Evolutionary conservation across 1,140 invertebrate genomes (phyloP), one percentile per base, ranked within the genome.

Genomic region (Philotrypesis tridentata): DNA sequence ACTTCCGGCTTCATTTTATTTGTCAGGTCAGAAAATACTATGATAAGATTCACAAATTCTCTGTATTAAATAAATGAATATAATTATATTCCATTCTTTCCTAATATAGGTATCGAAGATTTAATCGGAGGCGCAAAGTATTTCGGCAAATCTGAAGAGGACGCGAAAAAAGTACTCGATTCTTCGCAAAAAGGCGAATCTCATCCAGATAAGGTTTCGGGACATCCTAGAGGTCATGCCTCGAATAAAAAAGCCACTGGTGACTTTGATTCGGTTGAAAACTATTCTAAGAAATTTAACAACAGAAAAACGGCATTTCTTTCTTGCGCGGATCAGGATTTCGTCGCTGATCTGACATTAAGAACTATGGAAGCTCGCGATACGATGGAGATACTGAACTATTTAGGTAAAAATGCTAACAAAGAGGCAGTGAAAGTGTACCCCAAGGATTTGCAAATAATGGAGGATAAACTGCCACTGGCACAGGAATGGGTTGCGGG

Each of bases 201-300:
- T 9, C 74, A 77, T 65, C 74, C 74, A 0, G 21, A 77, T 55
- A n/a, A 0, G 12, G 7, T 9, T 5, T 12, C 74, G 17, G 74
- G 74, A 0, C 74, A 77, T 37, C 74, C 74, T 5, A 29, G 74
- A 37, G 74, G 74, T 12, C 74, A 77, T 31, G 60, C 74, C 7
- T 77, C 61, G 9, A 12, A 67, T n/a, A 23, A 60, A 5, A 23
- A 63, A 55, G 61, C 60, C 31, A 65, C 31, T 3, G 60, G 61
- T 9, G 0, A 17, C 4, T 23, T 7, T n/a, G 61, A 77, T 17
- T 63, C 60, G 0, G 33, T 77, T 1, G 74, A 77, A 23, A 77
- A 77, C 17, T 77, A 77, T 23, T 77, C 74, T 5, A 65, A 65
- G 23, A 12, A 3, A 37, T 37, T 9, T 3, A 37, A 14, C 11